These are phyloP conservation scores for Aphrocallistes beatrix DNA, from an alignment of 37 sponge, comb jelly and placozoan species.

Conservation along the genomic window DNA sequence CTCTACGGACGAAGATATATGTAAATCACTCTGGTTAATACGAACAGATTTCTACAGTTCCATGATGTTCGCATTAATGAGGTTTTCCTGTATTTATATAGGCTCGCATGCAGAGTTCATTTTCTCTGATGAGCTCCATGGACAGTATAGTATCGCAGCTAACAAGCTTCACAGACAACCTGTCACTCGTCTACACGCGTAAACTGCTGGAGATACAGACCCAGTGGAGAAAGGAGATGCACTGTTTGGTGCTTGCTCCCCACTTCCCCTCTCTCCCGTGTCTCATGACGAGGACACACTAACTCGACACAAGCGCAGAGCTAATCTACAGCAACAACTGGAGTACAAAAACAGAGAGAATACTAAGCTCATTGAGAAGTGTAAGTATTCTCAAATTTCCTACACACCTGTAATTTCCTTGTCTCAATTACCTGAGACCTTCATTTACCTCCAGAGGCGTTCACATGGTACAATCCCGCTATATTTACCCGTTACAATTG, in stretches of 20 bases:
- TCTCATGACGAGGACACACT: not conserved
- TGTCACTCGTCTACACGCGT: not conserved
- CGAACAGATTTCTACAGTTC: too few species aligned
- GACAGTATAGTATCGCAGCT: not conserved
- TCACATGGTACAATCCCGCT: too few species aligned
- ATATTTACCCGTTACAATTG: too few species aligned
- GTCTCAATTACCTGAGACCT: too few species aligned
- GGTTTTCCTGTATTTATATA: too few species aligned
- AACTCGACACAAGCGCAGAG: not conserved
- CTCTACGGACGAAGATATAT: too few species aligned
- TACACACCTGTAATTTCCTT: too few species aligned
- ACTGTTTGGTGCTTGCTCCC: not conserved
- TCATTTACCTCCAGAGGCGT: too few species aligned
- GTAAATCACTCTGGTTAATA: too few species aligned
- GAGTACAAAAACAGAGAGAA: constrained; percentile 4
- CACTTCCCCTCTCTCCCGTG: not conserved
- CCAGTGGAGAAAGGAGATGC: not conserved
- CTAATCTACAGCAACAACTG: not conserved
- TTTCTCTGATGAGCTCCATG: not conserved
- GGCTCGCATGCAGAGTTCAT: not conserved
- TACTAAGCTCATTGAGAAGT: not conserved
- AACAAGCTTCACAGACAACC: not conserved
- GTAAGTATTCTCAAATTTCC: too few species aligned
- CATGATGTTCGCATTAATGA: too few species aligned
- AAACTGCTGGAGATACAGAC: not conserved